Evolutionary conservation across 1,140 invertebrate species (phyloP), one percentile per base, ranked within the genome.

Genomic region (Neodiprion lecontei): DNA sequence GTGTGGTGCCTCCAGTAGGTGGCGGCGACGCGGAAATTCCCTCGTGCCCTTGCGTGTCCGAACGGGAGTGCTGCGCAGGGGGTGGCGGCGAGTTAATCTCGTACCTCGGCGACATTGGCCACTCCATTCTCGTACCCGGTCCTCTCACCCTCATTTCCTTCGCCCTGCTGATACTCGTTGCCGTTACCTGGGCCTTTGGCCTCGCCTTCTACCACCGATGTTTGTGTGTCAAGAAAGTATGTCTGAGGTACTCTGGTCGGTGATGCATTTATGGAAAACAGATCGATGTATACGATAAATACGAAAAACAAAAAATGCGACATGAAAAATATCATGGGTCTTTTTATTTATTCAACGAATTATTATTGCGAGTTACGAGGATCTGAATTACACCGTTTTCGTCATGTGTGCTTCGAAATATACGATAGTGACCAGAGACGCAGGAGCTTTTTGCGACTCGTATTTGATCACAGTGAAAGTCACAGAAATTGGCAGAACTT

Each of bases 1-100:
- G 75, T 81, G 74, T 79, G 76, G 76, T 79, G 80, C 75, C 70
- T 81, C 78, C 77, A 69, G 78, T 77, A 81, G 81, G 78, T 81
- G 70, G 72, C 74, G 74, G 73, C 70, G 68, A 71, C 72, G 70
- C 74, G 65, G 61, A 71, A 69, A 61, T 61, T 17, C 53, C 53
- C 8, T 17, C 53, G 53, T 61, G 5, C 53, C 53, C 53, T 12
- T 61, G 11, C 67, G 67, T 69, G 10, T 67, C n/a, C 48, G 50
- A 74, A 11, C 48, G 12, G 14, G 28, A 72, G 9, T 40, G 48
- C 17, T 53, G 9, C 73, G 21, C 73, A 78, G 11, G 23, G 67
- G 72, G 67, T 76, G 73, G 28, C 74, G 72, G 48, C 70, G 69
- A 72, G 70, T 71, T 78, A 53, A 72, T 77, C 67, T 70, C 69